phyloP scores from a whole-genome alignment of 2,797 vertebrate species.

The Cercopithecus hamlyni region DNA sequence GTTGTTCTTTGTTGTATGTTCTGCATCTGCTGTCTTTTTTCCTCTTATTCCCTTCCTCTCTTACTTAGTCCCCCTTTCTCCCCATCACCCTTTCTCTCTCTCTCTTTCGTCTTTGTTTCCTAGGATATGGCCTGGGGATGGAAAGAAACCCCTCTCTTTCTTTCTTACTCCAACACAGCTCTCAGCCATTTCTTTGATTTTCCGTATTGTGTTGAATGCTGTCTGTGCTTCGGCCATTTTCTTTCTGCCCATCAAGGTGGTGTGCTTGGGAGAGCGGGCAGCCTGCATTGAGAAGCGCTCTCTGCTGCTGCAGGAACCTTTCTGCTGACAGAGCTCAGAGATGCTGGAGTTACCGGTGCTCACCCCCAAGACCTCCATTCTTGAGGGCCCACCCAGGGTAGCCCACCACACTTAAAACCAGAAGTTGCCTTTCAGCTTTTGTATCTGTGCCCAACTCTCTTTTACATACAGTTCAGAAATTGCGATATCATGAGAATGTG shows the following conservation, averaged over 20 bases:
- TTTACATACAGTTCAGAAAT: background rate
- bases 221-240: accelerated
- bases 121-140: background rate
- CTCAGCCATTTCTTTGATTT: background rate
- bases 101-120: background rate
- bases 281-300: accelerated
- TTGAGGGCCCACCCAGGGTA: accelerated
- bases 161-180: background rate
- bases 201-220: background rate
- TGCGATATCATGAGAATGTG: background rate
- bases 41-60: background rate
- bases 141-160: background rate
- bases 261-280: background rate
- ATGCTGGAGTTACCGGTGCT: accelerated
- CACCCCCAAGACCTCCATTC: background rate
- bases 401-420: background rate
- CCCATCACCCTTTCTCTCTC: background rate
- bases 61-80: background rate
- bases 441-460: background rate
- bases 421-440: background rate
- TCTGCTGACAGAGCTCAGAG: background rate
- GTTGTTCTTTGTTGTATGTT: background rate
- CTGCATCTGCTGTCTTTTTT: background rate
- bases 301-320: accelerated
- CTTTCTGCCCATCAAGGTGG: background rate